A percentile compares a stretch with the other conserved stretches of the same genome.
Evolutionary conservation across 1,140 invertebrate species (phyloP).

Genomic region (Papilio machaon): DNA sequence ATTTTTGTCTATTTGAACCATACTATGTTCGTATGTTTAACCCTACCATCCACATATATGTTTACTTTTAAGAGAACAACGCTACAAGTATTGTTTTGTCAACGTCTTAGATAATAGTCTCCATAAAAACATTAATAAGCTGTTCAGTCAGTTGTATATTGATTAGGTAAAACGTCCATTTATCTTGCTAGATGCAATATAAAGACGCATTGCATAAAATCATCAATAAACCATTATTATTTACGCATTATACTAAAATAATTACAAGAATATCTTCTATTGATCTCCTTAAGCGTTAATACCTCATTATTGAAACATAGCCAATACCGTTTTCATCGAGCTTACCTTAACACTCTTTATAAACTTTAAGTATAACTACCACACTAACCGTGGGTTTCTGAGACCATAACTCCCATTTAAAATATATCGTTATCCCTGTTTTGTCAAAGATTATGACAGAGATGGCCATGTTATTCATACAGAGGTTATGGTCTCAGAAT

Average conservation of each 20-base stretch:
- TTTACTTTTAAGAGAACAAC: neutral
- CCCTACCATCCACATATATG: neutral
- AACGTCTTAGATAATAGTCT: neutral
- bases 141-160: neutral
- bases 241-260: neutral
- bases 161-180: neutral
- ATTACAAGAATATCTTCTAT: neutral
- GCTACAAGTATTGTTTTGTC: neutral
- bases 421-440: no score
- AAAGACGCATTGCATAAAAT: no score
- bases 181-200: no score
- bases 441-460: no score
- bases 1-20: neutral
- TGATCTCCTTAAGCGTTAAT: neutral
- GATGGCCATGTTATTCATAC: no score
- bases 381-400: neutral
- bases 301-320: neutral
- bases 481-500: no score
- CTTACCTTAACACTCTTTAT: neutral
- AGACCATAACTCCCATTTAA: no score
- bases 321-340: neutral
- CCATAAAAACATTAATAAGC: neutral
- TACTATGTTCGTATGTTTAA: neutral
- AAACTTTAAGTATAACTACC: neutral
- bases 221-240: neutral